These are phyloP conservation scores for Oryctolagus cuniculus DNA, from an alignment of 2,113 vertebrate species.

Conservation along the genomic window mOryCun1.1 NC_091438.1:49460501-49461000, in stretches of 20 bases:
- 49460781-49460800: background rate
- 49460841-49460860: background rate
- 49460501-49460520: constrained; percentile 17
- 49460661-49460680: background rate
- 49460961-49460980: background rate
- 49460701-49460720: background rate
- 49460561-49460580: background rate
- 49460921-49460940: background rate
- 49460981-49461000: background rate
- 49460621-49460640: constrained; percentile 47
- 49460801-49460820: background rate
- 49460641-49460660: background rate
- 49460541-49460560: constrained; percentile 54
- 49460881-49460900: background rate
- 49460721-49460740: constrained; percentile 21
- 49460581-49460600: background rate
- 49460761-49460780: background rate
- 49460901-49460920: no score
- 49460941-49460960: background rate
- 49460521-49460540: background rate
- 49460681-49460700: background rate
- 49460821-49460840: background rate
- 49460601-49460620: constrained; percentile 50
- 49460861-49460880: background rate
- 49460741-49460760: background rate